Percentiles rank a stretch among this genome's conserved stretches.
Evolutionary conservation across 1,140 invertebrate genomes (phyloP).

Genomic region (Drosophila sturtevanti): DNA sequence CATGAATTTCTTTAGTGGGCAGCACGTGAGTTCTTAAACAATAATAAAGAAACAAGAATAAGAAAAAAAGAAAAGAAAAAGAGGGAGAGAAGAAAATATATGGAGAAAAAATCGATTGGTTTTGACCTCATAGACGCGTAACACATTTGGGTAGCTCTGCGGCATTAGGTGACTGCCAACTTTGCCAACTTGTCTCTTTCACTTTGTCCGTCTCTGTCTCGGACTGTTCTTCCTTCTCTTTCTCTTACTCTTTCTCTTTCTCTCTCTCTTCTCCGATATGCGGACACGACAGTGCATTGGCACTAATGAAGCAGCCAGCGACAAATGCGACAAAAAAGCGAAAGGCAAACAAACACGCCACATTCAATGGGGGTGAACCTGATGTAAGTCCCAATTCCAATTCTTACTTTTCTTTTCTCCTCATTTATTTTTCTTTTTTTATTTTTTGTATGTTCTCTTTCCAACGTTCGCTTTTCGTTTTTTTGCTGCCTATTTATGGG

Average conservation of each 20-base stretch:
- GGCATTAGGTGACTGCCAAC: constrained; percentile 53
- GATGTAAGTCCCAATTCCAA: constrained; percentile 18
- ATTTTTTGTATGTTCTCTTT: constrained; percentile 17
- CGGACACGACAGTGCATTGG: constrained; percentile 58
- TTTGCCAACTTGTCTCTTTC: constrained; percentile 20
- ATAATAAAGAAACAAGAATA: constrained; percentile 3
- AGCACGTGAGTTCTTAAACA: constrained; percentile 53
- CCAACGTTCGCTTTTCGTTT: constrained; percentile 3
- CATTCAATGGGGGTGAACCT: constrained; percentile 15
- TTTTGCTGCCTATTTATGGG: constrained; percentile 54
- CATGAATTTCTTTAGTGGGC: constrained; percentile 37
- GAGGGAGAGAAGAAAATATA: constrained; percentile 19
- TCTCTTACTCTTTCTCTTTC: constrained; percentile 4
- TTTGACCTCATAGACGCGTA: constrained; percentile 72
- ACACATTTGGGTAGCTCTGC: constrained; percentile 61
- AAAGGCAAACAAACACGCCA: constrained; percentile 77
- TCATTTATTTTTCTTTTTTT: constrained; percentile 14
- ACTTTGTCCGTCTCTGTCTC: neutral
- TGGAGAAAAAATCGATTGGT: constrained; percentile 74
- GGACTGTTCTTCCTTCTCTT: neutral
- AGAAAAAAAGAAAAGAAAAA: constrained; percentile 26
- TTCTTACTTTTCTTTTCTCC: constrained; percentile 30
- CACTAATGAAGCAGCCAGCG: constrained; percentile 64
- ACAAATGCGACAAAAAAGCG: constrained; percentile 55
- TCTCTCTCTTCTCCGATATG: constrained; percentile 9